Evolutionary conservation across 2,888 invertebrate species (phyloP), one percentile per base, ranked within the genome.

Genomic region (Heteromyza rotundicornis): DNA sequence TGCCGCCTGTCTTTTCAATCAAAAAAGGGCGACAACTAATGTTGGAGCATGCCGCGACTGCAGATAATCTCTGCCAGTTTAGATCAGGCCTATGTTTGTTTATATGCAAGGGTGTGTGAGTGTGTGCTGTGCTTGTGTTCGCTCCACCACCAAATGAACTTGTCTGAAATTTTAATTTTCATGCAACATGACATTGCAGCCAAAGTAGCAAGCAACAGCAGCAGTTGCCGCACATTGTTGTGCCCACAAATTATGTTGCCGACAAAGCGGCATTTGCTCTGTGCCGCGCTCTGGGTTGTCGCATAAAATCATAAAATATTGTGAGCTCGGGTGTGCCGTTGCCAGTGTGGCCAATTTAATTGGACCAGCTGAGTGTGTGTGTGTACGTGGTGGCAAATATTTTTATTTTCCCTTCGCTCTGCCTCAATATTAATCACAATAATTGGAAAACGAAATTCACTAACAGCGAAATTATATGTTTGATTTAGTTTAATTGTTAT

Each of bases 21-120:
- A 47, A 47, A 47, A 20, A 17, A 47, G 47, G 47, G 47, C 47
- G 47, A 47, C 47, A 47, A 47, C 47, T 47, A 20, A 17, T 47
- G 47, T 47, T 19, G 20, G 17, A 20, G 47, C 47, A 47, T n/a
- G n/a, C n/a, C 19, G 47, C 47, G 47, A 3, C 3, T 20, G 47
- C 17, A 10, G 40, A 40, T 40, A 40, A 40, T 40, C 40, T 40
- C 40, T n/a, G 40, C 8, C 27, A 27, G 27, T 27, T 27, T n/a
- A 40, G 40, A 40, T 10, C 40, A n/a, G 40, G 10, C 27, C 27
- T n/a, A n/a, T n/a, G n/a, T n/a, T n/a, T n/a, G n/a, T n/a, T n/a
- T n/a, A n/a, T n/a, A n/a, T n/a, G n/a, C n/a, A n/a, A n/a, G n/a
- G n/a, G n/a, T n/a, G n/a, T n/a, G n/a, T n/a, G n/a, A n/a, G n/a